Base-by-base conservation (phyloP, 2,888 invertebrate species). In the Lasioglossum vierecki region DNA sequence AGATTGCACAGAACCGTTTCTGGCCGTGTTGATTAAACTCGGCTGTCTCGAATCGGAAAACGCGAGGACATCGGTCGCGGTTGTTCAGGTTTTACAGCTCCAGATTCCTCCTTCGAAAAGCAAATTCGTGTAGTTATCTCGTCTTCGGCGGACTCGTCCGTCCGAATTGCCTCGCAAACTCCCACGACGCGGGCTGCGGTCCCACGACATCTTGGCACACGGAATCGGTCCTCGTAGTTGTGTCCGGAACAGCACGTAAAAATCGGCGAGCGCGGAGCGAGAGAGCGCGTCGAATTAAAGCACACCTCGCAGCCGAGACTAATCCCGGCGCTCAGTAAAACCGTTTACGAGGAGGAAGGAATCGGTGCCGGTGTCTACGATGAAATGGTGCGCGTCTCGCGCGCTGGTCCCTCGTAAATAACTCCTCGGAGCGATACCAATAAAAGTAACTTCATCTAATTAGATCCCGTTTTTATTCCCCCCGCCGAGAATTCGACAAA, bases 391-490 rank as follows among this genome's bases (percentile, higher is more conserved):
- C 44, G 73, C 66, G 66, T n/a, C 39, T n/a, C 41, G 68, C 39
- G 66, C 63, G 30, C 66, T 8, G 15, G 30, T 13, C 60, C 63
- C 26, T 78, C 85, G 75, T 86, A 81, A 85, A 81, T 68, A 79
- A 81, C 66, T 49, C 35, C 22, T 30, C 60, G 75, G 78, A 75
- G 57, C 75, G 68, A 60, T 63, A 46, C 78, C 80, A 70, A 82
- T 86, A 80, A 86, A 83, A 68, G 76, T 49, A 18, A 57, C 60
- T 70, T 70, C 44, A 60, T 41, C 72, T 80, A 80, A 80, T 83
- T 78, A 82, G 53, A 63, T 39, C 49, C 44, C 60, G 80, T 80
- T 77, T 82, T 83, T 70, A 79, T 76, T 35, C 75, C 44, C 46
- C 41, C 49, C 26, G 35, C 53, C 39, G 41, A 68, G 80, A 71